Evolutionary conservation across 2,797 vertebrate species (phyloP), one percentile per base, ranked within the genome.

Genomic region (Darevskia nairensis): DNA sequence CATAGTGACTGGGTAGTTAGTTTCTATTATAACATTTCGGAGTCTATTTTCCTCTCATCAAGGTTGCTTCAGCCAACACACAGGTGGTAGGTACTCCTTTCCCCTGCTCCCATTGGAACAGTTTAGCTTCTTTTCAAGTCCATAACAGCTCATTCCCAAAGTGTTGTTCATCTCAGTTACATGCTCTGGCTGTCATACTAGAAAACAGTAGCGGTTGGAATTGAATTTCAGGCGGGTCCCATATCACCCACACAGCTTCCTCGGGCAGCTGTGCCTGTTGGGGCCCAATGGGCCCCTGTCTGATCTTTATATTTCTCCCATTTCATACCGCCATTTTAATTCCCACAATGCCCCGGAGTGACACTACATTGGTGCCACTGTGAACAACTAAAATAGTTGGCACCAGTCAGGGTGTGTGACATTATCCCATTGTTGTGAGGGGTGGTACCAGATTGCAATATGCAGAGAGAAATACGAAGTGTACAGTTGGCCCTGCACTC

Each of bases 21-120:
- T 29, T 91, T 61, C 87, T 87, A 80, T 74, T 86, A 84, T 87
- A 92, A 87, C 27, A 80, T 90, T 91, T 90, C 41, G 74, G 32
- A 91, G 50, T 77, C 75, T 85, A 2, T 64, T 69, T 82, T 80
- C 21, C n/a, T 41, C n/a, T 82, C 86, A 50, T 69, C 21, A 59
- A 84, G 46, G 32, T n/a, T 71, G 46, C 78, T 86, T 41, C 39
- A 89, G 86, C 59, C 83, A 89, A 93, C 93, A 13, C 90, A 82
- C 81, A 87, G 84, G 90, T 82, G 55, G 78, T 80, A 23, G 82
- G 46, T 1, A 0, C 61, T 91, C 44, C 50, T 87, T 21, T 78
- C 92, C 74, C 76, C 0, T 4, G 76, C 78, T 10, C 80, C 76
- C 84, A 13, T n/a, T 66, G 32, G 81, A 81, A 92, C 85, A 77